Evolutionary conservation across 1,140 invertebrate genomes (phyloP).

Genomic region (Drepana arcuata): DNA sequence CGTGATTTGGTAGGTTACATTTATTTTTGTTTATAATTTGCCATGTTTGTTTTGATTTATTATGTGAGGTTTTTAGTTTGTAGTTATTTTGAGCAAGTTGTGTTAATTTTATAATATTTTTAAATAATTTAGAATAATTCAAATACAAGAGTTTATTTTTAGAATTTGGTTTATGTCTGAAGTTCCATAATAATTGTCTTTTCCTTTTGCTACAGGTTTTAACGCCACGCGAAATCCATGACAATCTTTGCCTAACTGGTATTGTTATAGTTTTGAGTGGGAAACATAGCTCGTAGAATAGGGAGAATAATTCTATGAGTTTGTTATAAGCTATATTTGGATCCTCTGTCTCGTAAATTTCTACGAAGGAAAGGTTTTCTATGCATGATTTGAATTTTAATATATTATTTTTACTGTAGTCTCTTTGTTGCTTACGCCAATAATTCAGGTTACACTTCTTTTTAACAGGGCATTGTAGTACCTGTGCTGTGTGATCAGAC

Average conservation of each 20-base stretch:
- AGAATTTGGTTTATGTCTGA: not conserved
- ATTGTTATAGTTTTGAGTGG: conserved; percentile 7
- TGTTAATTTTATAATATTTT: not conserved
- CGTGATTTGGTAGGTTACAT: no score
- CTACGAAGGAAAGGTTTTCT: conserved; percentile 7
- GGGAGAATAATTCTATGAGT: conserved; percentile 10
- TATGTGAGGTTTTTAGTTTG: not conserved
- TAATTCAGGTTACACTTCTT: conserved; percentile 2
- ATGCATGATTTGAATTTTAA: conserved; percentile 13
- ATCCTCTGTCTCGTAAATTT: conserved; percentile 5
- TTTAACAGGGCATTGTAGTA: conserved; percentile 7
- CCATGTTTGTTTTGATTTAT: no score
- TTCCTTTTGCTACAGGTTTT: conserved; percentile 16
- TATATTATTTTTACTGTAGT: conserved; percentile 11
- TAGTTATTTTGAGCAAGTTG: not conserved
- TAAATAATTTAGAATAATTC: not conserved
- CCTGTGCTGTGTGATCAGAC: conserved; percentile 12
- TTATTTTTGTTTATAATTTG: no score
- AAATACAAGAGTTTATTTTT: not conserved
- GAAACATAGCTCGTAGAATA: conserved; percentile 20
- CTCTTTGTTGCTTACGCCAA: conserved; percentile 6
- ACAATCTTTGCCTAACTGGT: conserved; percentile 1
- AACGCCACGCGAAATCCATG: conserved; percentile 16
- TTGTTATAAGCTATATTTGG: conserved; percentile 7
- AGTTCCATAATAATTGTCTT: conserved; percentile 6